Conservation (phyloP, 2,113 vertebrate genomes). For the Phrynosoma platyrhinos region DNA sequence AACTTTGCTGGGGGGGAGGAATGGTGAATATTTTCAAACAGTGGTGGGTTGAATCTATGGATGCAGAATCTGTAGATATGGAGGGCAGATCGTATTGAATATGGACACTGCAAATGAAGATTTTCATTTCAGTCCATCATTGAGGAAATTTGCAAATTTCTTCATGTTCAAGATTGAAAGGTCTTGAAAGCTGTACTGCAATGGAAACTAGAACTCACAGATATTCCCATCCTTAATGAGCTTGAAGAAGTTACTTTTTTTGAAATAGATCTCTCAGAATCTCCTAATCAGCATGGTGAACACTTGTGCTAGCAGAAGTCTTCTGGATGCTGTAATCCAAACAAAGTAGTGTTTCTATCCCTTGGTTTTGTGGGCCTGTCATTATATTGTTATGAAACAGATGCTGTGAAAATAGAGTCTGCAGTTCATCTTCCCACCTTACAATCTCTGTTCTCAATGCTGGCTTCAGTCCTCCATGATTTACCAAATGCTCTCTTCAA, state of each 20-base stretch:
- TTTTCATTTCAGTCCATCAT: no score
- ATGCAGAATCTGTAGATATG: no score
- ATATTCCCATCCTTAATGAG: no score
- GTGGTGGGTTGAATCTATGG: no score
- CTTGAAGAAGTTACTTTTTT: neutral
- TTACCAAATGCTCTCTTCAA: slow-evolving; percentile 46
- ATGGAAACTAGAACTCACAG: neutral
- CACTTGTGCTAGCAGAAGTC: neutral
- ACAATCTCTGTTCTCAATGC: slow-evolving; percentile 35
- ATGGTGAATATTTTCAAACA: no score
- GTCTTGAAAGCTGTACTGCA: neutral
- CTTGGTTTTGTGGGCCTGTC: neutral
- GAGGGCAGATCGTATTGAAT: no score
- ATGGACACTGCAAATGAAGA: no score
- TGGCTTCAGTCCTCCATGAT: slow-evolving; percentile 39
- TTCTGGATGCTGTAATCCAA: neutral
- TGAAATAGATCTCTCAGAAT: neutral
- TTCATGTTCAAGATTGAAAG: no score
- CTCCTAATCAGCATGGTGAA: neutral
- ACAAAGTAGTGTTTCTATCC: no score
- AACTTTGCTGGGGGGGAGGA: no score
- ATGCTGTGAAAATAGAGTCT: neutral
- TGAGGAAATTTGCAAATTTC: no score
- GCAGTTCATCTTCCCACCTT: slow-evolving; percentile 9
- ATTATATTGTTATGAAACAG: neutral